Evolutionary conservation across 2,888 invertebrate species (phyloP).

Genomic region (Pterobdella sp.): DNA sequence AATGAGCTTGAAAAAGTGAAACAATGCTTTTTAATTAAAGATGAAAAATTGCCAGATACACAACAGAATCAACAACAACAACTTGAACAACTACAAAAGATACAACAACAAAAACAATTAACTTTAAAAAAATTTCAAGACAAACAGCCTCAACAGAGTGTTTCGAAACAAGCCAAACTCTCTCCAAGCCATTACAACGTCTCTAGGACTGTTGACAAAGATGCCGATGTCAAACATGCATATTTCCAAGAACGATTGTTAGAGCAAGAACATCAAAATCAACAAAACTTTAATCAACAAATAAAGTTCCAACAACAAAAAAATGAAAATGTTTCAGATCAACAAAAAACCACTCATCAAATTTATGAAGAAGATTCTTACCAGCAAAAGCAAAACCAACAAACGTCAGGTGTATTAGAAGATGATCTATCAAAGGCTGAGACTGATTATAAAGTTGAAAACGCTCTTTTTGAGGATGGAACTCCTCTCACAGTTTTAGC

Average conservation of each 20-base stretch:
- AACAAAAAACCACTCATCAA: neutral
- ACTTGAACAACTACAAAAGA: neutral
- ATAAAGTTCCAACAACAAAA: slow-evolving; percentile 7
- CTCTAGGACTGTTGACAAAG: neutral
- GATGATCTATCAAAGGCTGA: slow-evolving; percentile 23
- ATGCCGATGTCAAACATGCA: neutral
- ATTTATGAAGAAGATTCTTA: neutral
- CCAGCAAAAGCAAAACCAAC: neutral
- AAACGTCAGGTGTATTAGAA: neutral
- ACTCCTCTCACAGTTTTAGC: slow-evolving; percentile 5
- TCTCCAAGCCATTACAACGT: neutral
- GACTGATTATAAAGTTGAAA: slow-evolving; percentile 19
- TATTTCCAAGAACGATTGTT: neutral
- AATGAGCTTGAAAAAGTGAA: neutral
- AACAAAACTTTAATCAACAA: neutral
- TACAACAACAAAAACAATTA: slow-evolving; percentile 11
- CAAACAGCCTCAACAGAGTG: neutral
- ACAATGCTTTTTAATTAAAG: neutral
- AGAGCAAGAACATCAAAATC: neutral
- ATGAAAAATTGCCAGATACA: neutral
- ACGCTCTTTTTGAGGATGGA: slow-evolving; percentile 20
- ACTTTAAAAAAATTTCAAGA: neutral
- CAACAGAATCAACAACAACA: neutral
- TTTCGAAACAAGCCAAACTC: neutral
- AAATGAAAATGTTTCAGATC: neutral